These are phyloP conservation scores for Pangasius macronema DNA, from an alignment of 2,797 vertebrate genomes.

Conservation along the genomic window DNA sequence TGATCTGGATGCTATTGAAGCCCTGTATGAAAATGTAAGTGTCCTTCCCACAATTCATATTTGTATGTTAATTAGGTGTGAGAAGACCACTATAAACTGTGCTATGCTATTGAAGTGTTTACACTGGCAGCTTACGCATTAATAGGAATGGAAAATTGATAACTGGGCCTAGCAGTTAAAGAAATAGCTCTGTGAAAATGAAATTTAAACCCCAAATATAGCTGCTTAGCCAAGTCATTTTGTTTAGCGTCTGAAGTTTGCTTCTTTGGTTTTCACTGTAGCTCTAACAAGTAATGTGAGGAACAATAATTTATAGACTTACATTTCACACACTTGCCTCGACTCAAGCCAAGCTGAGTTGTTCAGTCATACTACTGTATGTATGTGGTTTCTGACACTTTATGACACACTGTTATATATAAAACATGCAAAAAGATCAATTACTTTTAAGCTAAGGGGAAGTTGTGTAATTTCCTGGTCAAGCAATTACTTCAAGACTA, in stretches of 20 bases:
- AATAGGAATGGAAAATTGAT: neutral
- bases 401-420: neutral
- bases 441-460: neutral
- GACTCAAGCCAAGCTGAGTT: neutral
- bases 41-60: slow-evolving; percentile 22
- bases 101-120: neutral
- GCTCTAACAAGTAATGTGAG: neutral
- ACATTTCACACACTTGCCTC: neutral
- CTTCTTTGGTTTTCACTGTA: neutral
- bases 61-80: neutral
- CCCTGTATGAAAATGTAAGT: slow-evolving; percentile 95
- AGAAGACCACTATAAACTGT: neutral
- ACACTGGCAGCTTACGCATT: neutral
- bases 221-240: neutral
- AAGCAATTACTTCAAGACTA: neutral
- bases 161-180: neutral
- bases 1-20: slow-evolving; percentile 92
- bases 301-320: neutral
- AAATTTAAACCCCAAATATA: neutral
- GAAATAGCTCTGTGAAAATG: neutral
- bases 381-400: neutral
- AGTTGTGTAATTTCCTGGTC: neutral
- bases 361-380: neutral
- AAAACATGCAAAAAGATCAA: neutral
- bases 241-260: neutral